These are phyloP conservation scores for Acanthornis magna DNA, from an alignment of 2,797 vertebrate genomes.

Conservation along the genomic window DNA sequence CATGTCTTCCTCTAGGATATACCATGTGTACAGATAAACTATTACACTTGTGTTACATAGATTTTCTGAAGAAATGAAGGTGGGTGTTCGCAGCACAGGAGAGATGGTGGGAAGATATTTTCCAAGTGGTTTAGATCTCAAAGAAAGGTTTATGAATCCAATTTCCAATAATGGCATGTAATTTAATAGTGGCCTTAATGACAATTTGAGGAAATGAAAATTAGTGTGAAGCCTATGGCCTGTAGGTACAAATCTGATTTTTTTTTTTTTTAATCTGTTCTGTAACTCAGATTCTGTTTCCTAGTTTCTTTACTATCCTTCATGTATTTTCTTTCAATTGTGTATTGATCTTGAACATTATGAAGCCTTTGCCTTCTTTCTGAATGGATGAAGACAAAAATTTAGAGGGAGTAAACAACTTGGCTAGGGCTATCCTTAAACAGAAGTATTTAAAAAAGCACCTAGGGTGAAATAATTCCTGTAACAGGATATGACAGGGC, in stretches of 20 bases:
- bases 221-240: neutral
- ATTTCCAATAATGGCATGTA: neutral
- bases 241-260: neutral
- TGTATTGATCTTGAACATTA: neutral
- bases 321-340: neutral
- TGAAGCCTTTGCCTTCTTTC: neutral
- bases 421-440: neutral
- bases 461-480: neutral
- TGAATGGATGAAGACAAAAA: neutral
- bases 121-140: neutral
- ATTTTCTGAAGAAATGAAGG: neutral
- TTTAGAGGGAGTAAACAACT: neutral
- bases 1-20: neutral
- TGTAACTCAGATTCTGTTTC: neutral
- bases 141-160: neutral
- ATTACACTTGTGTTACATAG: rapidly evolving
- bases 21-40: rapidly evolving
- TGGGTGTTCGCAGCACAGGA: neutral
- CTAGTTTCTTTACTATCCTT: neutral
- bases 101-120: neutral
- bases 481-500: neutral
- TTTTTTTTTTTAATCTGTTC: neutral
- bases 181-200: neutral
- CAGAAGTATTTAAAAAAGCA: neutral
- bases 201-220: neutral